These are phyloP conservation scores for Heterotis niloticus DNA, from an alignment of 2,113 vertebrate genomes.

Conservation along the genomic window DNA sequence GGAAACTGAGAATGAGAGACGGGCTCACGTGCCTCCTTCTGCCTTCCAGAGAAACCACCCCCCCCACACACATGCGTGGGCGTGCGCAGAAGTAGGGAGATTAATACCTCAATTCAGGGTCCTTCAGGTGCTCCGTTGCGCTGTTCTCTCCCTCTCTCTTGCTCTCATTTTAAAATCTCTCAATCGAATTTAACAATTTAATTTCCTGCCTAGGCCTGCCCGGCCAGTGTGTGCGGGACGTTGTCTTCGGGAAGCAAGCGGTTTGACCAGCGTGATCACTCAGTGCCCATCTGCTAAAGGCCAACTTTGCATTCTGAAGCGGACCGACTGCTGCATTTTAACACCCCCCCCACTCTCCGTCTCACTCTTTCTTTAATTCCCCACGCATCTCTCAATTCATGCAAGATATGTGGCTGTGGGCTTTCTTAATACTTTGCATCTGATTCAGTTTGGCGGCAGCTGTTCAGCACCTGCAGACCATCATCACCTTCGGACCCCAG, in stretches of 20 bases:
- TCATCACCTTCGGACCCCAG: too few relatives aligned
- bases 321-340: not conserved
- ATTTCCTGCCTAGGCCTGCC: not conserved
- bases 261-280: not conserved
- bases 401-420: not conserved
- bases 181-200: not conserved
- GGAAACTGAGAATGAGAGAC: not conserved
- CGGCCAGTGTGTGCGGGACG: not conserved
- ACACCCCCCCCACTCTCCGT: not conserved
- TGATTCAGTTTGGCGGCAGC: too few relatives aligned
- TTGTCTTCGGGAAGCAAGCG: not conserved
- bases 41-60: too few relatives aligned
- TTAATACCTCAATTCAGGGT: not conserved
- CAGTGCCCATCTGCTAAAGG: conserved; percentile 5
- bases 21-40: not conserved
- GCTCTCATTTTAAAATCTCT: not conserved
- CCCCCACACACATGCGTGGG: not conserved
- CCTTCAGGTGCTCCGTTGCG: not conserved
- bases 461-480: too few relatives aligned
- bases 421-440: not conserved
- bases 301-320: not conserved
- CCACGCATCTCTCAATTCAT: not conserved
- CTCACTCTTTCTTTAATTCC: not conserved
- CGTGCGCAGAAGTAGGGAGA: not conserved
- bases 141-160: not conserved